These are phyloP conservation scores for Hystrix cristata DNA, from an alignment of 2,113 vertebrate genomes.

Conservation along the genomic window DNA sequence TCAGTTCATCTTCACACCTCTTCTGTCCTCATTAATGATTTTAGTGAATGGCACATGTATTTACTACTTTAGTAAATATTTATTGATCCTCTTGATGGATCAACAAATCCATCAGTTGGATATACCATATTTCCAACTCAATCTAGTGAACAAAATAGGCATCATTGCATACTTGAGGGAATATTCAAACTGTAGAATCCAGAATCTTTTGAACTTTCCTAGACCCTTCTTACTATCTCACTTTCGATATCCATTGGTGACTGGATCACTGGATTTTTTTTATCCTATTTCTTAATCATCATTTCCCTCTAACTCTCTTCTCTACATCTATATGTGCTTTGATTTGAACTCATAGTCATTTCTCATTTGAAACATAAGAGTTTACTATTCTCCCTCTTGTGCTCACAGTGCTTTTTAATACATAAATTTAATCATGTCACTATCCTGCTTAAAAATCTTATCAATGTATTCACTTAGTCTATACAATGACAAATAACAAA, in stretches of 20 bases:
- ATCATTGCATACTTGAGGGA: neutral
- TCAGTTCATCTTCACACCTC: neutral
- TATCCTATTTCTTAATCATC: neutral
- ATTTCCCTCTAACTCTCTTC: neutral
- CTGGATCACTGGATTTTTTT: neutral
- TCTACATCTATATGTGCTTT: neutral
- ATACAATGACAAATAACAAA: neutral
- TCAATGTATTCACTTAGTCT: neutral
- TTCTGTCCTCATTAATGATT: neutral
- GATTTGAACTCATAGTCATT: neutral
- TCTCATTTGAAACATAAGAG: neutral
- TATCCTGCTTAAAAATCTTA: neutral
- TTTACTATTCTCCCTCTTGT: neutral
- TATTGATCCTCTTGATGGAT: neutral
- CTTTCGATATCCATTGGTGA: neutral
- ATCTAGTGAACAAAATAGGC: neutral
- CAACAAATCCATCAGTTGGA: no score
- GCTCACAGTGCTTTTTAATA: neutral
- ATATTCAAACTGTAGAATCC: neutral
- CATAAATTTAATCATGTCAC: neutral
- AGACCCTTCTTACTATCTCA: neutral
- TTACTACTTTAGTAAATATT: slow-evolving; percentile 8
- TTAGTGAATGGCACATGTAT: neutral
- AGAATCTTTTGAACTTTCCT: neutral
- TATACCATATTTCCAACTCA: neutral